Conservation (phyloP, 2,888 invertebrate genomes). For the Chelonus formosanus region DNA sequence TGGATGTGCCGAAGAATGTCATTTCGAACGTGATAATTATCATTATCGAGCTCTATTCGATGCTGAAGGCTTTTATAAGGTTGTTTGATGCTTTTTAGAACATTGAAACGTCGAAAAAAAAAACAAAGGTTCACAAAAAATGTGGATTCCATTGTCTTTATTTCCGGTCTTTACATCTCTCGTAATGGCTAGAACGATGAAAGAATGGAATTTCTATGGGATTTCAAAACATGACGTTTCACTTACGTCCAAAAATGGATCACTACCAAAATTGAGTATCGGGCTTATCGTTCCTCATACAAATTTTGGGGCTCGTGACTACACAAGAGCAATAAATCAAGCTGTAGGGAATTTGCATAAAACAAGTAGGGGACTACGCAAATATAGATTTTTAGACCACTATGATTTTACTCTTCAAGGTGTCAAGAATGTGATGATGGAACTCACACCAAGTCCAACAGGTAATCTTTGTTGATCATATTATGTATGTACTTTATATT, state of each 20-base stretch:
- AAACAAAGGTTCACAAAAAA: conserved; percentile 27
- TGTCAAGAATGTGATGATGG: conserved; percentile 74
- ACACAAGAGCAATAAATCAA: conserved; percentile 72
- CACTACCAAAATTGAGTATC: conserved; percentile 64
- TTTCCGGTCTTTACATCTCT: conserved; percentile 47
- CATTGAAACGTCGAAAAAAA: conserved; percentile 5
- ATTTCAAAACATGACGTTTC: conserved; percentile 37
- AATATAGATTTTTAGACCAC: conserved; percentile 72
- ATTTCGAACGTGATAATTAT: conserved; percentile 7
- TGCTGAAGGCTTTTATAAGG: neutral
- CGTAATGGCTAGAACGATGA: conserved; percentile 42
- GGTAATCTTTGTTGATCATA: conserved; percentile 65
- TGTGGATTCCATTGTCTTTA: conserved; percentile 43
- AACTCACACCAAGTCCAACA: conserved; percentile 78
- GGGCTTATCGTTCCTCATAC: conserved; percentile 73
- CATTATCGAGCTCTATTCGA: conserved; percentile 3
- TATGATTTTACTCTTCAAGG: conserved; percentile 72
- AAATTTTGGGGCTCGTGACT: conserved; percentile 74
- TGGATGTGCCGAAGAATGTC: conserved; percentile 8
- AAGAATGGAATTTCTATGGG: conserved; percentile 45
- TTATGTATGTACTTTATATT: too few relatives aligned
- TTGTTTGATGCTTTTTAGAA: neutral
- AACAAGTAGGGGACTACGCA: conserved; percentile 67
- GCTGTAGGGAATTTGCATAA: conserved; percentile 71
- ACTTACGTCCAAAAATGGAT: conserved; percentile 27